Base-by-base conservation (phyloP, 2,113 vertebrate genomes). In the Lophotis ruficrista region DNA sequence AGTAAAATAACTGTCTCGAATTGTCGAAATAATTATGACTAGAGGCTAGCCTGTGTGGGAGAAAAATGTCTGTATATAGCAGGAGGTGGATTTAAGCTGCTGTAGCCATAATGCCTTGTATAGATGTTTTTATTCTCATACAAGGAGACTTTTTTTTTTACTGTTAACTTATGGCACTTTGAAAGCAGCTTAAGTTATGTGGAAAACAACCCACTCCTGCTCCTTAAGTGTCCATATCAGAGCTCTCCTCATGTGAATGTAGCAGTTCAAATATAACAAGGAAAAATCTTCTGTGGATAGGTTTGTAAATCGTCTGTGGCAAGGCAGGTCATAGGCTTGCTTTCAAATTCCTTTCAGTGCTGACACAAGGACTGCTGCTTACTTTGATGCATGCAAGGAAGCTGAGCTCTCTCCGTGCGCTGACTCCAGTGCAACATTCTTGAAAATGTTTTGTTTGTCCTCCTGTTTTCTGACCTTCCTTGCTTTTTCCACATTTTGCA, bases 41-140 rank as follows among this genome's bases (percentile, higher is more conserved):
- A 85, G 80, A 93, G 43, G 23, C 61, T 71, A 51, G 65, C 33
- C 85, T 76, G 65, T 53, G 76, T 90, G 86, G 87, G 86, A 91
- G 38, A 90, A 77, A n/a, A 89, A 84, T 10, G 2, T 78, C 80
- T 66, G 33, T 81, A 13, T 68, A 21, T 60, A 53, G 60, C 8
- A 82, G 83, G 72, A 60, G 64, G 76, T 92, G 80, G 76, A 89
- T 94, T 90, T 92, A 87, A 90, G 73, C 51, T 91, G 27, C 76
- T 66, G 47, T 60, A 68, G 51, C 54, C 53, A 21, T 94, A 85
- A 62, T 61, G 57, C 38, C 38, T 50, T 88, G 37, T 62, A 60
- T 90, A 77, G 88, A 80, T 66, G 45, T 12, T 81, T 88, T 89
- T 81, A 86, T 86, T 90, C 60, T 66, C 38, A 41, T 64, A 95